These are phyloP conservation scores for Anoplopoma fimbria DNA, from an alignment of 2,113 vertebrate genomes.

Conservation along the genomic window DNA sequence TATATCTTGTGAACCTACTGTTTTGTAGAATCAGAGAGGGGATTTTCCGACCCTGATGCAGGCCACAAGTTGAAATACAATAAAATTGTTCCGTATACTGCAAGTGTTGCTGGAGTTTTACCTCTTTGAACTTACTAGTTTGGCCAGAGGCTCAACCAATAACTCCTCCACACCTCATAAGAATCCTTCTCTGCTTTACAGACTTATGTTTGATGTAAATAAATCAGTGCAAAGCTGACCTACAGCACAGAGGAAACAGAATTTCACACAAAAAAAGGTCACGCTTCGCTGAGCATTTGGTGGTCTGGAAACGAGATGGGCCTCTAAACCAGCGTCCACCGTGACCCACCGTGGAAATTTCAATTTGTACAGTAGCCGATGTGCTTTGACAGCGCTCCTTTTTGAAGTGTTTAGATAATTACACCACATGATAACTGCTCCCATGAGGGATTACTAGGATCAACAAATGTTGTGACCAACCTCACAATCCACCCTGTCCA, in stretches of 20 bases:
- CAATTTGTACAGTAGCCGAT: slow-evolving; percentile 15
- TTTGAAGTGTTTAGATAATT: slow-evolving; percentile 64
- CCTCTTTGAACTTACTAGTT: background rate
- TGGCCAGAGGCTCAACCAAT: slow-evolving; percentile 18
- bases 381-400: slow-evolving; percentile 16
- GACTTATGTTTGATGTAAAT: background rate
- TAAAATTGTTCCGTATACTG: background rate
- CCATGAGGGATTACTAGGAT: slow-evolving; percentile 49
- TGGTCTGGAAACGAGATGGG: slow-evolving; percentile 24
- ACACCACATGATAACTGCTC: slow-evolving; percentile 54
- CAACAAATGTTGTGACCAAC: slow-evolving; percentile 46
- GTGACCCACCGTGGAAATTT: slow-evolving; percentile 22
- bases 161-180: slow-evolving; percentile 53
- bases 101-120: background rate
- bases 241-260: background rate
- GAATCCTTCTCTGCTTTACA: background rate
- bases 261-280: background rate
- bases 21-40: slow-evolving; percentile 4
- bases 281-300: slow-evolving; percentile 27
- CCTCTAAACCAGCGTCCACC: slow-evolving; percentile 9
- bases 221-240: background rate
- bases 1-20: background rate
- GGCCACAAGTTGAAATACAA: background rate
- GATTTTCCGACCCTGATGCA: background rate
- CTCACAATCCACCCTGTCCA: slow-evolving; percentile 58